Base-by-base conservation (phyloP, 2,888 invertebrate genomes). In the Pycnomerus fuliginosus region DNA sequence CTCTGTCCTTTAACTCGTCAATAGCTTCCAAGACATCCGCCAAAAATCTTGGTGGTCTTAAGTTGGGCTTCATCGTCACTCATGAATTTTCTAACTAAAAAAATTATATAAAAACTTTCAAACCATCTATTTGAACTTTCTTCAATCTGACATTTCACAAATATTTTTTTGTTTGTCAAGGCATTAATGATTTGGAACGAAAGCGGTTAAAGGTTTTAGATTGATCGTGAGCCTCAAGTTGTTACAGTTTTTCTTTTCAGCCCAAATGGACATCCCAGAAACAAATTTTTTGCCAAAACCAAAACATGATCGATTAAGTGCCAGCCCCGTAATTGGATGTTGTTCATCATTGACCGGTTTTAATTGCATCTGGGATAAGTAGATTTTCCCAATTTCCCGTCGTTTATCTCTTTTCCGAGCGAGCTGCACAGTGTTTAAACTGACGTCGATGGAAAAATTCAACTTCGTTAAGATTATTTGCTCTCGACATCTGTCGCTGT, bases 351-450 rank as follows among this genome's bases (percentile, higher is more conserved):
- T 32, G 30, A 25, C 16, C 32, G n/a, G 12, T 11, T n/a, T 28
- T 42, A 42, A 42, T 35, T 34, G 29, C 12, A 35, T 42, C 16
- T 30, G 42, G 5, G 35, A 24, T 30, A 42, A 42, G 35, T 35
- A 35, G 42, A 42, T 42, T 42, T 42, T 29, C 42, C 35, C 35
- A 35, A 42, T 42, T 42, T 42, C 42, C 35, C 34, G 2, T 28
- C 20, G 23, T 42, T 42, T 42, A 42, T 42, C 42, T 33, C 40
- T 40, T 40, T 33, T 39, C 39, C 39, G 23, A 28, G 4, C 15
- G 37, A 37, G 31, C 32, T 17, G 32, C 27, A 23, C 16, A 32
- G 14, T 22, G 30, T 23, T 16, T 7, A 35, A 31, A 41, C 32
- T 39, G 39, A 39, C 39, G 17, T 39, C 20, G n/a, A n/a, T n/a